A percentile compares a stretch with the other conserved stretches of the same genome.
These are phyloP conservation scores for Pseudorectes ferrugineus DNA, from an alignment of 2,113 vertebrate genomes.

Conservation along the genomic window DNA sequence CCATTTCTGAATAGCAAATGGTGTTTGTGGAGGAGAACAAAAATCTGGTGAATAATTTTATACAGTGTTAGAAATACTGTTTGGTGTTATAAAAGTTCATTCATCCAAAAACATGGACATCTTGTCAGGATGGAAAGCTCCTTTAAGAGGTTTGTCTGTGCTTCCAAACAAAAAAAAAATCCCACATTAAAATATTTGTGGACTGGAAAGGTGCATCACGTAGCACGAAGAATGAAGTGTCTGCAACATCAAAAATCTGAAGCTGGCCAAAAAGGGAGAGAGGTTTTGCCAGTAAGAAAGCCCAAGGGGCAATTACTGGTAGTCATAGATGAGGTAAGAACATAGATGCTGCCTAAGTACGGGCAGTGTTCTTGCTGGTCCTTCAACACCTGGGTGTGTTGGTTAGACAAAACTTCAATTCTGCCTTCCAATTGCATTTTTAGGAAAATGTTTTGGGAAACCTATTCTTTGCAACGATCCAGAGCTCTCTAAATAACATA, in stretches of 20 bases:
- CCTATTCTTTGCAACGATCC: fast-evolving
- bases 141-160: not conserved
- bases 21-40: not conserved
- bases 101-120: not conserved
- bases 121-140: not conserved
- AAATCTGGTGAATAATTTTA: not conserved
- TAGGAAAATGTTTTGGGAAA: not conserved
- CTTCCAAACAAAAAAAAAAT: not conserved
- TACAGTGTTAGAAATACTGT: not conserved
- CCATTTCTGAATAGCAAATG: not conserved
- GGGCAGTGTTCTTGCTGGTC: not conserved
- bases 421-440: not conserved
- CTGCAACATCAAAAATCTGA: not conserved
- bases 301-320: not conserved
- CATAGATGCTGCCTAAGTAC: not conserved
- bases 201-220: not conserved
- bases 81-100: not conserved
- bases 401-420: not conserved
- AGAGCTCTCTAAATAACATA: not conserved
- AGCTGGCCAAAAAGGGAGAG: not conserved
- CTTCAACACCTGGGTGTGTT: not conserved
- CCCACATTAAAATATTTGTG: not conserved
- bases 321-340: not conserved
- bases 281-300: not conserved
- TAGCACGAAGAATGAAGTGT: not conserved